A percentile compares a stretch with the other conserved stretches of the same genome.
Conservation (phyloP, 2,113 vertebrate genomes). For the Clarias gariepinus region DNA sequence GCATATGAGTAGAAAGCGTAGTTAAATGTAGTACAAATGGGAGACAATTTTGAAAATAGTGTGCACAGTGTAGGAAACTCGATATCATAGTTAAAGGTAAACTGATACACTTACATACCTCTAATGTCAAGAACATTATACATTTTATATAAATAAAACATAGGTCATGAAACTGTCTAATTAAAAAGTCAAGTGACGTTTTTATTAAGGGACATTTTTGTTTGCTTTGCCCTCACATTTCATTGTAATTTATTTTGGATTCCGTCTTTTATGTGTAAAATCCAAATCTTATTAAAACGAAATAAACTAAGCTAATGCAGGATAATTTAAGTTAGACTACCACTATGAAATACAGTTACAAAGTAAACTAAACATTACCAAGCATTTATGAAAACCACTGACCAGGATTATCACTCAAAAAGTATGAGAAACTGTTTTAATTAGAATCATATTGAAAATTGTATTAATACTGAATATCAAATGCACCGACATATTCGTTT, state of each 20-base stretch:
- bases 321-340: not conserved
- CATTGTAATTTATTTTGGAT: not conserved
- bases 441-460: not conserved
- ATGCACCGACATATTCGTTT: not conserved
- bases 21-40: not conserved
- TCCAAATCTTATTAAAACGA: not conserved
- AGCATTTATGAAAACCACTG: too few species aligned
- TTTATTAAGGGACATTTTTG: not conserved
- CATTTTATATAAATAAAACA: not conserved
- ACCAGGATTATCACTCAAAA: too few species aligned
- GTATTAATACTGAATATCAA: not conserved
- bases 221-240: not conserved
- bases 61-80: not conserved
- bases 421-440: too few species aligned
- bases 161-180: not conserved
- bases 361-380: too few species aligned
- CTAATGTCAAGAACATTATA: slow-evolving; percentile 9
- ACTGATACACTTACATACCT: not conserved
- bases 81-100: not conserved
- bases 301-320: not conserved
- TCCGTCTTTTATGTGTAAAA: not conserved
- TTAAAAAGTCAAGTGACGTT: not conserved
- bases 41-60: not conserved
- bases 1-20: not conserved
- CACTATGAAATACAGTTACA: too few species aligned